A percentile compares a stretch with the other conserved stretches of the same genome.
These are phyloP conservation scores for Lampris incognitus DNA, from an alignment of 2,113 vertebrate genomes.

Conservation along the genomic window DNA sequence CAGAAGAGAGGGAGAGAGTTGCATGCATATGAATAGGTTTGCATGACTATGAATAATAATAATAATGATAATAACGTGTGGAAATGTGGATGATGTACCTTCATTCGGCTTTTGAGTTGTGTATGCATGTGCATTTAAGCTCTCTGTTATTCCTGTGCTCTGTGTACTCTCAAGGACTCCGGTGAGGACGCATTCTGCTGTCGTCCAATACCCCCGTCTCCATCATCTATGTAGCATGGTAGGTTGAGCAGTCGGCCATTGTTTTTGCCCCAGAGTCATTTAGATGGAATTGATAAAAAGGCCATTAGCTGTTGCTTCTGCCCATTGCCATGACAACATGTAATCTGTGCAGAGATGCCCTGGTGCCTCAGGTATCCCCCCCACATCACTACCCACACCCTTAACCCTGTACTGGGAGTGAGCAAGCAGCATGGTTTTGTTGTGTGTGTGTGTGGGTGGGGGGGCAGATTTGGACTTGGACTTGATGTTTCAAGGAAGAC, in stretches of 20 bases:
- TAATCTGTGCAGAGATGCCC: conserved; percentile 44
- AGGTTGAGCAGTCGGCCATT: conserved; percentile 34
- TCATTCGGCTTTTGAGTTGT: not conserved
- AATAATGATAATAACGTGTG: not conserved
- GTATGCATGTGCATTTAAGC: conserved; percentile 1
- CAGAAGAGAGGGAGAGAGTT: not conserved
- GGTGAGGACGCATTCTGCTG: not conserved
- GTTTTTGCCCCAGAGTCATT: conserved; percentile 60
- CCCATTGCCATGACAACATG: conserved; percentile 67
- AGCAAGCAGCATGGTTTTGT: not conserved
- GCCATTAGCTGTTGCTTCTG: conserved; percentile 68
- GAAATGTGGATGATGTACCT: not conserved
- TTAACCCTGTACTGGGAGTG: no score
- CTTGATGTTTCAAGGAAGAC: no score
- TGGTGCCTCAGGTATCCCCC: conserved; percentile 57
- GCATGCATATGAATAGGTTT: conserved; percentile 16
- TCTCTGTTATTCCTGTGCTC: not conserved
- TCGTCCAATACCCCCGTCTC: not conserved
- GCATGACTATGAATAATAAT: conserved; percentile 10
- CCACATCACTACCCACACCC: not conserved
- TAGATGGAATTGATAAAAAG: conserved; percentile 72
- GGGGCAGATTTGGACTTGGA: no score
- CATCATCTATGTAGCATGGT: conserved; percentile 1
- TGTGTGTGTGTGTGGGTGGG: not conserved
- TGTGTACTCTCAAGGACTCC: conserved; percentile 27